Conservation (phyloP, 2,797 vertebrate genomes). For the Rhabdophis nuchalis region DNA sequence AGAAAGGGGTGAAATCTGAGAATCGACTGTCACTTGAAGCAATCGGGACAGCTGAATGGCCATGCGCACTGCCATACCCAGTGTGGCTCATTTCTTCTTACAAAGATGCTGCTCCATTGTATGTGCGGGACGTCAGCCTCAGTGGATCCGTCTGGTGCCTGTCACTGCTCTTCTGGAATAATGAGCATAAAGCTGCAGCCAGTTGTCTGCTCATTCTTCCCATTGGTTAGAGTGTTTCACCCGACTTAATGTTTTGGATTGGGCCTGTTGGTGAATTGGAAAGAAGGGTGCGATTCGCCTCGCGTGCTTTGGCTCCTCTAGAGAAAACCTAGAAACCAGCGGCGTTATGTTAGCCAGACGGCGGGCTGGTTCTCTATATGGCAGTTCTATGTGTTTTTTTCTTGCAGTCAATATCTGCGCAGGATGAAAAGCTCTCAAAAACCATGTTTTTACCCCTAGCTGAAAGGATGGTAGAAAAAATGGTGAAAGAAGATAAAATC, state of each 20-base stretch:
- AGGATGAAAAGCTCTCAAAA: conserved; percentile 93
- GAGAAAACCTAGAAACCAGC: neutral
- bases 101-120: neutral
- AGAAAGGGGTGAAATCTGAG: neutral
- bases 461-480: conserved; percentile 98
- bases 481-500: conserved; percentile 99
- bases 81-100: neutral
- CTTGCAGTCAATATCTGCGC: conserved; percentile 90
- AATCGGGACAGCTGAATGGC: neutral
- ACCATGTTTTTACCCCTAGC: conserved; percentile 97
- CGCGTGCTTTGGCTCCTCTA: neutral
- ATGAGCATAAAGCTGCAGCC: too few relatives aligned
- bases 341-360: too few relatives aligned
- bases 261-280: too few relatives aligned
- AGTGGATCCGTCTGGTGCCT: neutral
- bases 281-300: too few relatives aligned
- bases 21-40: neutral
- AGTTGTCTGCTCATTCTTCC: neutral
- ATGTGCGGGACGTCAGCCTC: neutral
- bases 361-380: neutral
- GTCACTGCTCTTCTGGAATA: neutral
- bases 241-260: neutral
- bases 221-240: neutral
- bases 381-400: conserved; percentile 1
- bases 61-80: too few relatives aligned